These are phyloP conservation scores for Microctonus hyperodae DNA, from an alignment of 2,888 invertebrate species.

Conservation along the genomic window DNA sequence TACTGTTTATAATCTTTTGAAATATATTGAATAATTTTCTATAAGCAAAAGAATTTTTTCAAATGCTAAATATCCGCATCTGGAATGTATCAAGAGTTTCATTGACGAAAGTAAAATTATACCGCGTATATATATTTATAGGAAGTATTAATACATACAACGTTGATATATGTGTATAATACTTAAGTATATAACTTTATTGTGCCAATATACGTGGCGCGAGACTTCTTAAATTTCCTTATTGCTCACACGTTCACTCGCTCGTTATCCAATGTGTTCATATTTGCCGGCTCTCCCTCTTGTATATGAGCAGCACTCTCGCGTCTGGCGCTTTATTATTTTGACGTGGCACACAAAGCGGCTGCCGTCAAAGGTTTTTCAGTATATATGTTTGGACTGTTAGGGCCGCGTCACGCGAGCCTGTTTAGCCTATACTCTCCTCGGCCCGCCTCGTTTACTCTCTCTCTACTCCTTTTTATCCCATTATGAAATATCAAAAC, in stretches of 20 bases:
- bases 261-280: background rate
- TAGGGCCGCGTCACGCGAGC: constrained; percentile 50
- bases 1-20: too few relatives aligned
- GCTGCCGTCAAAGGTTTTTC: constrained; percentile 47
- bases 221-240: background rate
- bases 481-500: constrained; percentile 32
- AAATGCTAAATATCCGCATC: background rate
- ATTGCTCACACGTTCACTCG: constrained; percentile 3
- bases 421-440: constrained; percentile 48
- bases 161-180: background rate
- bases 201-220: background rate
- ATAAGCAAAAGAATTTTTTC: background rate
- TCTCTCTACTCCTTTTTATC: constrained; percentile 25
- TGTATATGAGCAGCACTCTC: background rate
- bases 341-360: constrained; percentile 40
- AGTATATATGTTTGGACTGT: constrained; percentile 42
- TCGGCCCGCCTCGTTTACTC: constrained; percentile 14
- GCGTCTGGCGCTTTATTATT: constrained; percentile 32
- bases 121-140: too few relatives aligned
- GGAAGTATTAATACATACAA: too few relatives aligned
- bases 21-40: background rate
- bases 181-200: background rate
- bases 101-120: too few relatives aligned
- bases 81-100: too few relatives aligned
- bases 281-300: background rate